Base-by-base conservation (phyloP, 2,888 invertebrate species). In the Papilio protenor region DNA sequence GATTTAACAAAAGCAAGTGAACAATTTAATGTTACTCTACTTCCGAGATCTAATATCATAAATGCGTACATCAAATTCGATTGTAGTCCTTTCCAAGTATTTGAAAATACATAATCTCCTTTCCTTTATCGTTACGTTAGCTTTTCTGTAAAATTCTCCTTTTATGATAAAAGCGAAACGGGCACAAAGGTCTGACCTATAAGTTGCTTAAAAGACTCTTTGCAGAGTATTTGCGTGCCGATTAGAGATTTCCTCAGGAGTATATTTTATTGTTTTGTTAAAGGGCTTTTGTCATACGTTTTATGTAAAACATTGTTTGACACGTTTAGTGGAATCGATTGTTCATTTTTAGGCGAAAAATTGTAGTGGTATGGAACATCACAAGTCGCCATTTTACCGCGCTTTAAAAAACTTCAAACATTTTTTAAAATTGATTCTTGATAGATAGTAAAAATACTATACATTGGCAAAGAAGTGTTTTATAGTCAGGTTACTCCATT, bases 181-280 rank as follows among this genome's bases (percentile, higher is more conserved):
- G 45, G 52, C 47, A 76, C 47, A 71, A 71, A 76, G 71, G 71
- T 61, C 45, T 49, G 61, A 76, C 61, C 71, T 76, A 76, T 76
- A 76, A 69, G 57, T 70, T 76, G 61, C 47, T 76, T 76, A 76
- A 76, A 76, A 71, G 59, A 71, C 61, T 70, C 69, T 71, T 59
- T 76, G 71, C 59, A 61, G 59, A 61, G 70, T 71, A 49, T 76
- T 76, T 76, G 70, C 76, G 52, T 59, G 70, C 49, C 70, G 70
- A 71, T 76, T 61, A 59, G 59, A 70, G 66, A 75, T 66, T 66
- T 75, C 40, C 52, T 66, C 40, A n/a, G n/a, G 12, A 64, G 27
- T 49, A 33, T 47, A 66, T 66, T 64, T 64, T 64, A 45, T 40
- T 69, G 66, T 69, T 69, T 69, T 69, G 21, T 69, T 12, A 69